These are phyloP conservation scores for Protobothrops flavoviridis DNA, from an alignment of 2,113 vertebrate species.

Conservation along the genomic window DNA sequence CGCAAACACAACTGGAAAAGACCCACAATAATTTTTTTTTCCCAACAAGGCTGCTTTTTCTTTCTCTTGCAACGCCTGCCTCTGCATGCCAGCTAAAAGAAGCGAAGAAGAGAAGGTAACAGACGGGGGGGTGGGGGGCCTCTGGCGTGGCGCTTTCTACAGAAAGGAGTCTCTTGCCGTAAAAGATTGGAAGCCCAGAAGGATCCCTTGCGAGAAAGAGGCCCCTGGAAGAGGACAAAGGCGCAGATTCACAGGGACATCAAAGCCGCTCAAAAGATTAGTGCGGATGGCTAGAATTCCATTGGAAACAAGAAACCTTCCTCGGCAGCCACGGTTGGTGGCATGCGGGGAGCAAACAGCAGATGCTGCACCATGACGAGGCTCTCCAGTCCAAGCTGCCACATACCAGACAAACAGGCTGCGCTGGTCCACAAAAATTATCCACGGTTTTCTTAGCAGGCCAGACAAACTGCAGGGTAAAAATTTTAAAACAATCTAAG, in stretches of 20 bases:
- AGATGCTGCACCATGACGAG: conserved; percentile 6
- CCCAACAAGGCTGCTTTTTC: background rate
- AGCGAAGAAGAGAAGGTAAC: rapidly evolving
- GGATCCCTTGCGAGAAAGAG: background rate
- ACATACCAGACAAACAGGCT: background rate
- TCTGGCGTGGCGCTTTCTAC: rapidly evolving
- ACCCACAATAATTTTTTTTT: background rate
- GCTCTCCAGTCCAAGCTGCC: background rate
- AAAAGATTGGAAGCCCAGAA: background rate
- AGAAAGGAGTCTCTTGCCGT: background rate
- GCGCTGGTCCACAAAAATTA: background rate
- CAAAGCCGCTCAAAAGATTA: background rate
- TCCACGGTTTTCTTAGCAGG: background rate
- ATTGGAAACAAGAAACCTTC: background rate
- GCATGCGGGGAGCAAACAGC: background rate
- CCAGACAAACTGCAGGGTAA: background rate
- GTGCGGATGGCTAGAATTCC: background rate
- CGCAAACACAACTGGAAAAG: background rate
- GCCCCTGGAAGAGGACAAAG: rapidly evolving
- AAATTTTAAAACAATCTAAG: background rate
- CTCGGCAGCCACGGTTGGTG: background rate
- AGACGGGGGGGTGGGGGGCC: rapidly evolving
- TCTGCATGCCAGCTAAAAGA: background rate
- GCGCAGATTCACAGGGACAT: rapidly evolving
- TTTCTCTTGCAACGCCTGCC: background rate